phyloP scores from a whole-genome alignment of 1,140 invertebrate species.

The Helicoverpa zea region DNA sequence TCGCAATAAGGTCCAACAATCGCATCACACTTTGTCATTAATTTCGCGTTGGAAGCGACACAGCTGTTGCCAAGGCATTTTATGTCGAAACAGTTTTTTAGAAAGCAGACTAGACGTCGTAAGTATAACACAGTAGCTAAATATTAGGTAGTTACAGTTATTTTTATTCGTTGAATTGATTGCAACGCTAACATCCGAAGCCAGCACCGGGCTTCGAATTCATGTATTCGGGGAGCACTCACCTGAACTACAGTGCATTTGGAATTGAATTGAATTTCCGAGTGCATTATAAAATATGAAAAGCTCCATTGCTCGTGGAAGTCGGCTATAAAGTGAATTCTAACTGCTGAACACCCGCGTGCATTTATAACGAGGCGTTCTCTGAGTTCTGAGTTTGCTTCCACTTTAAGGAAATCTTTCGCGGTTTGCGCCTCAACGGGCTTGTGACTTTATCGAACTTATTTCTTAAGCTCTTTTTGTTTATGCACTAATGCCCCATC shows the following conservation, averaged over 20 bases:
- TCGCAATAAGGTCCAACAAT: not conserved
- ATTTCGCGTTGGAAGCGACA: constrained; percentile 46
- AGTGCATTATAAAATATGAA: constrained; percentile 43
- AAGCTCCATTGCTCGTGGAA: constrained; percentile 35
- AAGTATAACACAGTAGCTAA: constrained; percentile 25
- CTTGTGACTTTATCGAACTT: not conserved
- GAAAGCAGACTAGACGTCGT: constrained; percentile 24
- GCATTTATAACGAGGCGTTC: constrained; percentile 32
- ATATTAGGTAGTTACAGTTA: constrained; percentile 22
- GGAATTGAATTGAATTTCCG: constrained; percentile 39
- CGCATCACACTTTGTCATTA: constrained; percentile 29
- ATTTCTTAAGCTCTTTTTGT: not conserved
- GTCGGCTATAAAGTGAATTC: constrained; percentile 29
- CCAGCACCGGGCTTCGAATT: not conserved
- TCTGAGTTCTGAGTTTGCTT: not conserved
- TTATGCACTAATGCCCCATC: not conserved
- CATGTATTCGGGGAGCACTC: not conserved
- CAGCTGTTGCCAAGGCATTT: constrained; percentile 52
- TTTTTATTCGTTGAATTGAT: constrained; percentile 29
- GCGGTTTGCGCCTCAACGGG: not conserved
- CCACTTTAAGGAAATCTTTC: constrained; percentile 1
- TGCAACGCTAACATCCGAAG: not conserved
- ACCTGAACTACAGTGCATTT: constrained; percentile 1
- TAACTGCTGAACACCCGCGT: not conserved
- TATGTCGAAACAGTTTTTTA: constrained; percentile 50